These are phyloP conservation scores for Napeogenes inachia DNA, from an alignment of 2,888 invertebrate genomes.

Conservation along the genomic window DNA sequence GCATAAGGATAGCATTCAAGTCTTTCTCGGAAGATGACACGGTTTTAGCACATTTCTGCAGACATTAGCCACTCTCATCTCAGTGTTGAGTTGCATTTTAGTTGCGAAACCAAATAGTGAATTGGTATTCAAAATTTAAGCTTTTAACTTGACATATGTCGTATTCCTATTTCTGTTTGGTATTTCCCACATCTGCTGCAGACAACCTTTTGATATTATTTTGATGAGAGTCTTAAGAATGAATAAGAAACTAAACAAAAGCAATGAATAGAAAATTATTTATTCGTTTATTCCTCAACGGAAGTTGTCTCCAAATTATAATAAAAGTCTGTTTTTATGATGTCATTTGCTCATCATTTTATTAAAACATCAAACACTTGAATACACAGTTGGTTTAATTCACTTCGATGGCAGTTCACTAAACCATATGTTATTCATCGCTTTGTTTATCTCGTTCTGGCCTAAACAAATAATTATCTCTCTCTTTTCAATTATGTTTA, in stretches of 20 bases:
- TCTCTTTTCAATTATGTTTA: conserved; percentile 8
- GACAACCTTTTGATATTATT: too few species aligned
- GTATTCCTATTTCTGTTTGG: too few species aligned
- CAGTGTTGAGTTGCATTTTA: conserved; percentile 4
- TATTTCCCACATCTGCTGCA: too few species aligned
- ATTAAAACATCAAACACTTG: conserved; percentile 26
- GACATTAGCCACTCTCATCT: conserved; percentile 19
- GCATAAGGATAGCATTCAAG: conserved; percentile 21
- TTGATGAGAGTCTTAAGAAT: too few species aligned
- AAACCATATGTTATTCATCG: conserved; percentile 46
- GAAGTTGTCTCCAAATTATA: too few species aligned
- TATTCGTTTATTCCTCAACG: too few species aligned
- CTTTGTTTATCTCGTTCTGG: conserved; percentile 37
- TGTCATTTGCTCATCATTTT: conserved; percentile 16
- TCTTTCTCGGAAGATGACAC: conserved; percentile 25
- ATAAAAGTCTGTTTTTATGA: neutral
- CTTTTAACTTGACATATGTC: too few species aligned
- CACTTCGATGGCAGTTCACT: conserved; percentile 40
- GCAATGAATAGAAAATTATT: too few species aligned
- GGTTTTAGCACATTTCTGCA: conserved; percentile 26
- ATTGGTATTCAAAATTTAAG: too few species aligned
- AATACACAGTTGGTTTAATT: conserved; percentile 53
- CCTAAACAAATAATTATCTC: conserved; percentile 37
- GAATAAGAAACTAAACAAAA: too few species aligned
- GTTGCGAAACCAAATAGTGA: neutral